phyloP scores from a whole-genome alignment of 53 echinoderm and acorn worm genomes.

The Holothuria scabra region DNA sequence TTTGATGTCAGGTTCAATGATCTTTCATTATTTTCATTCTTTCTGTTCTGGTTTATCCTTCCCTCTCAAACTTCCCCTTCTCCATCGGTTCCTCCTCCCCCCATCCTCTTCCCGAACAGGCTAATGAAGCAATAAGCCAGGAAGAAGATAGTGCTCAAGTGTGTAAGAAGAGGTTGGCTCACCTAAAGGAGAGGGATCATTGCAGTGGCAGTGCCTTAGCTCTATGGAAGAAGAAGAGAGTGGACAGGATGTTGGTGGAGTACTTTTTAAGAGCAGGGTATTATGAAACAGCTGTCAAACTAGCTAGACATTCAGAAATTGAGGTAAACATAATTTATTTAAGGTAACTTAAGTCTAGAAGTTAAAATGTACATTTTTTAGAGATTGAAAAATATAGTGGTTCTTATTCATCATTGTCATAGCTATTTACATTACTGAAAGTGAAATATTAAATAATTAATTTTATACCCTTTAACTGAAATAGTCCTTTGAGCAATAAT shows the following conservation, averaged over 20 bases:
- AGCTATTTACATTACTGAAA: too few species aligned
- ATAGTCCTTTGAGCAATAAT: too few species aligned
- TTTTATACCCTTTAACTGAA: too few species aligned
- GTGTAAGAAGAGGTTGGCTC: slow-evolving; percentile 80
- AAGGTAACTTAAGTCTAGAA: too few species aligned
- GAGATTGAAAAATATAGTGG: too few species aligned
- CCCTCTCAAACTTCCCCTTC: too few species aligned
- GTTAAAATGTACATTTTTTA: too few species aligned
- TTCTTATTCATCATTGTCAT: too few species aligned
- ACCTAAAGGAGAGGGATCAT: slow-evolving; percentile 77
- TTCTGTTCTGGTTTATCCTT: too few species aligned
- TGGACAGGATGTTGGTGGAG: slow-evolving; percentile 86
- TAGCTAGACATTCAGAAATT: slow-evolving; percentile 87
- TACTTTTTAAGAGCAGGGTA: slow-evolving; percentile 92
- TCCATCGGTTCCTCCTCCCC: background rate
- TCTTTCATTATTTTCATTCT: too few species aligned
- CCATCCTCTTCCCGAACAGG: background rate
- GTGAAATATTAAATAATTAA: too few species aligned
- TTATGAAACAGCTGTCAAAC: slow-evolving; percentile 86
- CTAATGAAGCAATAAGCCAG: slow-evolving; percentile 77
- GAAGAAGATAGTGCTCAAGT: slow-evolving; percentile 89
- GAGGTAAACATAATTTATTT: slow-evolving; percentile 60
- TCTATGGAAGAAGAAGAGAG: slow-evolving; percentile 82
- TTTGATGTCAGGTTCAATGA: too few species aligned
- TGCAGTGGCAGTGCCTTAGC: slow-evolving; percentile 64